Percentiles rank a stretch among this genome's conserved stretches.
These are phyloP conservation scores for Prietella phreatophila DNA, from an alignment of 2,113 vertebrate species.

Conservation along the genomic window DNA sequence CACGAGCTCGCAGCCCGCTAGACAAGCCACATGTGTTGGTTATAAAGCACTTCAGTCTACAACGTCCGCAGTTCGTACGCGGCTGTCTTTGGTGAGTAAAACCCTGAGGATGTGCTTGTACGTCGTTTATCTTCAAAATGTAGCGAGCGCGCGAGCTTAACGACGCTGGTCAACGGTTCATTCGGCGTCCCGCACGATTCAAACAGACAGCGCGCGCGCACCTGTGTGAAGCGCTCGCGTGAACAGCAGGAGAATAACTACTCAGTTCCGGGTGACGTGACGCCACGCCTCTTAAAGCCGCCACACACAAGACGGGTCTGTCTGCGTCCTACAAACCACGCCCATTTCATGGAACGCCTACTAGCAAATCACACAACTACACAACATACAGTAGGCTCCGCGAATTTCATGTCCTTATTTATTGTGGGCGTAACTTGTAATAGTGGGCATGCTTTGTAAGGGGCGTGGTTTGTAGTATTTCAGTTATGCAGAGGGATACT, in stretches of 20 bases:
- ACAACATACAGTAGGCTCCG: too few relatives aligned
- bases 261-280: neutral
- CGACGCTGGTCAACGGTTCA: neutral
- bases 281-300: constrained; percentile 60
- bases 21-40: constrained; percentile 27
- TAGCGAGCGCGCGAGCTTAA: neutral
- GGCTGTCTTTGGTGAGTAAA: constrained; percentile 13
- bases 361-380: too few relatives aligned
- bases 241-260: constrained; percentile 7
- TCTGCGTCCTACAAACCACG: too few relatives aligned
- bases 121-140: neutral
- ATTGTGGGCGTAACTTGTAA: too few relatives aligned
- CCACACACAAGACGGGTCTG: neutral
- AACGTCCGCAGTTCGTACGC: constrained; percentile 39
- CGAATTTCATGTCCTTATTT: too few relatives aligned
- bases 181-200: constrained; percentile 1
- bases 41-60: constrained; percentile 28
- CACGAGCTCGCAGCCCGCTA: constrained; percentile 37
- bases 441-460: too few relatives aligned
- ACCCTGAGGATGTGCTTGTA: neutral
- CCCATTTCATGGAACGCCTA: too few relatives aligned
- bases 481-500: too few relatives aligned
- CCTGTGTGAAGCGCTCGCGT: constrained; percentile 32
- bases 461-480: too few relatives aligned
- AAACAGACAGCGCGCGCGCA: constrained; percentile 37